These are phyloP conservation scores for Diaprepes abbreviatus DNA, from an alignment of 2,888 invertebrate genomes.

Conservation along the genomic window DNA sequence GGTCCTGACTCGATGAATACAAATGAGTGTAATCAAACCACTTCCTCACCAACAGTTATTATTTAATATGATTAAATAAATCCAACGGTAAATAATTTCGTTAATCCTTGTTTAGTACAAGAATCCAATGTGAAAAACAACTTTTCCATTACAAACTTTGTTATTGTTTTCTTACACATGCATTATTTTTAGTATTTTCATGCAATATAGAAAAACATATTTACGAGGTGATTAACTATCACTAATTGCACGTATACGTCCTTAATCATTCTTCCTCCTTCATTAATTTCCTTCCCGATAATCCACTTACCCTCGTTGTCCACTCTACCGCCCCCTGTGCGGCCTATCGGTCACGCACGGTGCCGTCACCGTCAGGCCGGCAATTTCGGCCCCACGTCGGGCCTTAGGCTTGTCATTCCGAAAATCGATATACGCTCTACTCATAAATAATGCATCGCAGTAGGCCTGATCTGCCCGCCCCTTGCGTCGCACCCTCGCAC, in stretches of 20 bases:
- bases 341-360: constrained; percentile 45
- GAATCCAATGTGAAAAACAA: too few relatives aligned
- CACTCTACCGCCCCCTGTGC: constrained; percentile 41
- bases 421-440: constrained; percentile 59
- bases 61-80: too few relatives aligned
- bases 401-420: constrained; percentile 43
- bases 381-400: constrained; percentile 31
- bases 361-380: constrained; percentile 43
- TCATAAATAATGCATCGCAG: constrained; percentile 61
- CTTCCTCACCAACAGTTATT: too few relatives aligned
- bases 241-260: background rate
- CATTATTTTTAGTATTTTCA: too few relatives aligned
- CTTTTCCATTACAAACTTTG: too few relatives aligned
- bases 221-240: too few relatives aligned
- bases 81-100: too few relatives aligned
- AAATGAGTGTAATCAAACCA: too few relatives aligned
- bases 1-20: too few relatives aligned
- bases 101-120: too few relatives aligned
- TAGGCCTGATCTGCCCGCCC: constrained; percentile 46
- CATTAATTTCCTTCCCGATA: constrained; percentile 41
- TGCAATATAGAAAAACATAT: too few relatives aligned
- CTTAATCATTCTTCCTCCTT: background rate
- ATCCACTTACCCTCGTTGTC: constrained; percentile 46
- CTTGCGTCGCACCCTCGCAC: constrained; percentile 37
- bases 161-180: too few relatives aligned